A percentile compares a stretch with the other conserved stretches of the same genome.
Conservation (phyloP, 2,113 vertebrate genomes). For the Herpetotheres cachinnans region DNA sequence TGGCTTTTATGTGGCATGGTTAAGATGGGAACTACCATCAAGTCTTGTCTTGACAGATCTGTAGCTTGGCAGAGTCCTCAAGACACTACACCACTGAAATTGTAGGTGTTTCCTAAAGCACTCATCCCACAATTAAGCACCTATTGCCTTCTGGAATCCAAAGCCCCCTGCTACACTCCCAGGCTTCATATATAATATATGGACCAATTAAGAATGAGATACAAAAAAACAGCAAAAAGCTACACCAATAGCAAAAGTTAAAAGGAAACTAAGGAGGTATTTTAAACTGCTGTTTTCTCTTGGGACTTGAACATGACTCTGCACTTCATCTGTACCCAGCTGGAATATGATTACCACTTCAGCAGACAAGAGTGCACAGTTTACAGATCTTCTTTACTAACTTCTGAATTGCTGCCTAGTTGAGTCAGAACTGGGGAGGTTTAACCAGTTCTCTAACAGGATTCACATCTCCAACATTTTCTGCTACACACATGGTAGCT, state of each 20-base stretch:
- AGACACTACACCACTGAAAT: neutral
- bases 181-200: neutral
- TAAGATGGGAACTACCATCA: neutral
- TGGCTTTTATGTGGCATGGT: neutral
- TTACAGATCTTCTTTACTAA: neutral
- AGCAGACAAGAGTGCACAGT: neutral
- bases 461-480: neutral
- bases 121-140: neutral
- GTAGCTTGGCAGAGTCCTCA: neutral
- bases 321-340: neutral
- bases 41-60: neutral
- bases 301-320: neutral
- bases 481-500: neutral
- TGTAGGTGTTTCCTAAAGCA: neutral
- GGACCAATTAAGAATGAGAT: neutral
- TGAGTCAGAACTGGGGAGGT: neutral
- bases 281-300: neutral
- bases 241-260: neutral
- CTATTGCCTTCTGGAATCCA: neutral
- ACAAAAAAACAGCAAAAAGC: neutral
- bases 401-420: neutral
- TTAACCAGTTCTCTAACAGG: neutral
- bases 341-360: neutral
- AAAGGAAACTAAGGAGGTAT: neutral
- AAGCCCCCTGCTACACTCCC: neutral